Conservation (phyloP, 1,140 invertebrate species). For the Drosophila rhopaloa region DNA sequence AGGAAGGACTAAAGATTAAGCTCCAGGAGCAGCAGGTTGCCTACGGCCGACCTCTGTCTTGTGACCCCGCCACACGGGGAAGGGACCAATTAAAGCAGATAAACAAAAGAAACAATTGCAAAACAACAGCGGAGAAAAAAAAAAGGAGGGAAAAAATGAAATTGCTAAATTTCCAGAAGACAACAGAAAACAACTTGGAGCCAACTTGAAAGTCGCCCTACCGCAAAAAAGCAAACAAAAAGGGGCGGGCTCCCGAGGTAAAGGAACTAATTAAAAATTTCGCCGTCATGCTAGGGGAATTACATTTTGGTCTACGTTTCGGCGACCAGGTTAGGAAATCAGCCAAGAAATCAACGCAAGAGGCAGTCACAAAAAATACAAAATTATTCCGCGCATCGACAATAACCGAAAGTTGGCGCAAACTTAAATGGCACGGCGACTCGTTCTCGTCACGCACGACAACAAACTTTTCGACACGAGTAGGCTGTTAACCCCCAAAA, state of each 20-base stretch:
- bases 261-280: constrained; percentile 79
- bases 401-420: constrained; percentile 42
- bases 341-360: constrained; percentile 54
- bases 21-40: constrained; percentile 40
- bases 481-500: constrained; percentile 41
- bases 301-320: constrained; percentile 60
- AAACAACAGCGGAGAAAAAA: constrained; percentile 49
- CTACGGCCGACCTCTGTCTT: constrained; percentile 40
- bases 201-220: constrained; percentile 53
- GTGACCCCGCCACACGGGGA: constrained; percentile 7
- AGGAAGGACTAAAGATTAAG: constrained; percentile 26
- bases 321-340: constrained; percentile 66
- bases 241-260: neutral
- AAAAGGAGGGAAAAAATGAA: constrained; percentile 39
- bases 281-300: constrained; percentile 75
- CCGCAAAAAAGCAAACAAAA: constrained; percentile 28
- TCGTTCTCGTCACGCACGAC: constrained; percentile 68
- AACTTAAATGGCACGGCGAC: constrained; percentile 65
- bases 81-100: constrained; percentile 75
- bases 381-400: constrained; percentile 43
- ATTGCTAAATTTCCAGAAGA: constrained; percentile 64
- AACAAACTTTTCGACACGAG: constrained; percentile 49
- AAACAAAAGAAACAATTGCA: constrained; percentile 76
- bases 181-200: constrained; percentile 65
- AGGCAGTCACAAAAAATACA: constrained; percentile 15